Base-by-base conservation (phyloP, 1,140 invertebrate genomes). In the Diplogasteroides magnus region DNA sequence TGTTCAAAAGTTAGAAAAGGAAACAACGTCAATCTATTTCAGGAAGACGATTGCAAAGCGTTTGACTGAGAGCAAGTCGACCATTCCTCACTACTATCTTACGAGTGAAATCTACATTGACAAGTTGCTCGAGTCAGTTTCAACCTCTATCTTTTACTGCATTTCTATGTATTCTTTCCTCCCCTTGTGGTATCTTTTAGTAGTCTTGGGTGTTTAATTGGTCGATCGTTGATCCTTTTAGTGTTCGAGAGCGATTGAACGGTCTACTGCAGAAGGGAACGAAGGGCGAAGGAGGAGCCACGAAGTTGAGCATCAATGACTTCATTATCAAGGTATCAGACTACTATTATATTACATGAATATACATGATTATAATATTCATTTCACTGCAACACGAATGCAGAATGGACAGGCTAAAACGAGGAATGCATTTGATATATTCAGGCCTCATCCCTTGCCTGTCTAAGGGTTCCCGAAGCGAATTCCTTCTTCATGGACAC, bases 261-360 rank as follows among this genome's bases (percentile, higher is more conserved):
- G 90, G 90, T 68, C 85, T 89, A 73, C 84, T 95, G 37, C 89
- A 90, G 61, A 92, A 92, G 79, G 63, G 78, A 48, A 67, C 73
- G 26, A 68, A 70, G 25, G 63, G 63, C 3, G 72, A 69, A 6
- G 73, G 60, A 25, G 79, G 73, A 32, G 74, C 79, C 14, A 68
- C 71, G n/a, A 93, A 95, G 85, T 79, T 98, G 15, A 96, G 93
- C 27, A 88, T 98, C 0, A 98, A 98, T 83, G 96, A 98, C 84
- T 96, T 98, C 77, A 90, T 99, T 61, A 91, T 98, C 58, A 98
- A 98, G 77, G 95, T 64, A n/a, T n/a, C n/a, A n/a, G n/a, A n/a
- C n/a, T n/a, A n/a, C n/a, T n/a, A n/a, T n/a, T n/a, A n/a, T n/a
- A n/a, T n/a, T n/a, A n/a, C n/a, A n/a, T n/a, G n/a, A n/a, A n/a